Percentiles rank a stretch among this genome's conserved stretches.
Conservation (phyloP, 2,113 vertebrate species). For the Albula glossodonta region DNA sequence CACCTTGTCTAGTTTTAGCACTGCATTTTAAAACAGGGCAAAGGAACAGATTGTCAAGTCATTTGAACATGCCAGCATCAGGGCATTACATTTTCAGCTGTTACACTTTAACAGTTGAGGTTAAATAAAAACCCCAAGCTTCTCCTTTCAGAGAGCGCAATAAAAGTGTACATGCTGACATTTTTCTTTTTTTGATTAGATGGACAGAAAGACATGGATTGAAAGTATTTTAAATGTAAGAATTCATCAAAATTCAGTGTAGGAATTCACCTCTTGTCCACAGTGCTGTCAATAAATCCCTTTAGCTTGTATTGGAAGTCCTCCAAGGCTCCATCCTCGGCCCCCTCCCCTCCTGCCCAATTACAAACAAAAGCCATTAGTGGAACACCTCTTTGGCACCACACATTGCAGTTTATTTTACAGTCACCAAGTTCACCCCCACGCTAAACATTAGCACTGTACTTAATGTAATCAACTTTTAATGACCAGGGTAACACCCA, state of each 20-base stretch:
- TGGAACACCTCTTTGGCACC: background rate
- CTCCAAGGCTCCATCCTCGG: slow-evolving; percentile 88
- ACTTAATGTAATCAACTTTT: background rate
- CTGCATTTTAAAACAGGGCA: slow-evolving; percentile 53
- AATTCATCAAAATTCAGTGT: background rate
- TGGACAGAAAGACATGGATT: background rate
- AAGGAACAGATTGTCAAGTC: background rate
- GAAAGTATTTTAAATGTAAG: background rate
- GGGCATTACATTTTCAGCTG: background rate
- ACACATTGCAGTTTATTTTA: background rate
- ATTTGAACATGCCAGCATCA: background rate
- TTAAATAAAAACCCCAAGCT: no score
- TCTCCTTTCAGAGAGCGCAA: background rate
- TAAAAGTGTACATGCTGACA: background rate
- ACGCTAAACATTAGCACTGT: background rate
- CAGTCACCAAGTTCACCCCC: background rate
- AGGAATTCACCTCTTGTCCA: slow-evolving; percentile 87
- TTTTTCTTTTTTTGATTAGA: background rate
- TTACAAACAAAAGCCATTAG: background rate
- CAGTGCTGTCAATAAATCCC: slow-evolving; percentile 90
- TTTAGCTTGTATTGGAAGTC: slow-evolving; percentile 94
- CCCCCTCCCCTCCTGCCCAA: slow-evolving; percentile 79
- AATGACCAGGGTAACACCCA: no score
- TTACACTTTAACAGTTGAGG: no score
- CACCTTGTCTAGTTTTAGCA: slow-evolving; percentile 91